Conservation (phyloP, 2,888 invertebrate genomes). For the Caenorhabditis wallacei region DNA sequence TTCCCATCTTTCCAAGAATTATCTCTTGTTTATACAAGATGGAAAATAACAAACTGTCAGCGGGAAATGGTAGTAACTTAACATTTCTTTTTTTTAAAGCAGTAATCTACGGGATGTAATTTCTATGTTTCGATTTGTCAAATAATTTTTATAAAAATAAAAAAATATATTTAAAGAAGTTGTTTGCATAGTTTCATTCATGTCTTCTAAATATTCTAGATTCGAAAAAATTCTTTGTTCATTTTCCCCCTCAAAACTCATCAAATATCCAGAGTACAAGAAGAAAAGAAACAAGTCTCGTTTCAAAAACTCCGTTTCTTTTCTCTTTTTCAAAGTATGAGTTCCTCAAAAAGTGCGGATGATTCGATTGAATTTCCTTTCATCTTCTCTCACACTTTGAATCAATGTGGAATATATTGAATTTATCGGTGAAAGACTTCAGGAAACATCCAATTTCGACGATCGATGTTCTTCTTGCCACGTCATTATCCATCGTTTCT, state of each 20-base stretch:
- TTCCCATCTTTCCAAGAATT: too few species aligned
- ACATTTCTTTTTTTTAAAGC: too few species aligned
- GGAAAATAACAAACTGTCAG: too few species aligned
- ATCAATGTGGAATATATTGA: slow-evolving; percentile 52
- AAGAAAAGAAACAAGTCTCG: slow-evolving; percentile 33
- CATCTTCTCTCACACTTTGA: slow-evolving; percentile 16
- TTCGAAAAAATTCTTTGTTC: too few species aligned
- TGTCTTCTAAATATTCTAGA: too few species aligned
- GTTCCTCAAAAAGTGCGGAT: slow-evolving; percentile 57
- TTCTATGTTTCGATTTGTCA: too few species aligned
- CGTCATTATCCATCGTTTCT: slow-evolving; percentile 36
- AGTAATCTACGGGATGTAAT: too few species aligned
- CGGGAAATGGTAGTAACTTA: too few species aligned
- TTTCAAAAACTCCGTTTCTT: neutral
- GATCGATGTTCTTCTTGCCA: slow-evolving; percentile 47
- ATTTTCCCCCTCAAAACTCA: slow-evolving; percentile 3
- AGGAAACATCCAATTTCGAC: slow-evolving; percentile 43
- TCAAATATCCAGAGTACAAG: slow-evolving; percentile 40
- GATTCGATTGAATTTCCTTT: slow-evolving; percentile 57
- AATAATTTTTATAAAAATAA: too few species aligned
- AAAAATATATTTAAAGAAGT: too few species aligned
- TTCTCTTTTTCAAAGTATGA: slow-evolving; percentile 18
- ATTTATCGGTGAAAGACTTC: slow-evolving; percentile 59
- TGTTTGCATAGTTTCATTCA: too few species aligned
- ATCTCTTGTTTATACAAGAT: too few species aligned